Conservation (phyloP, 2,797 vertebrate genomes). For the Poeciliopsis presidionis region DNA sequence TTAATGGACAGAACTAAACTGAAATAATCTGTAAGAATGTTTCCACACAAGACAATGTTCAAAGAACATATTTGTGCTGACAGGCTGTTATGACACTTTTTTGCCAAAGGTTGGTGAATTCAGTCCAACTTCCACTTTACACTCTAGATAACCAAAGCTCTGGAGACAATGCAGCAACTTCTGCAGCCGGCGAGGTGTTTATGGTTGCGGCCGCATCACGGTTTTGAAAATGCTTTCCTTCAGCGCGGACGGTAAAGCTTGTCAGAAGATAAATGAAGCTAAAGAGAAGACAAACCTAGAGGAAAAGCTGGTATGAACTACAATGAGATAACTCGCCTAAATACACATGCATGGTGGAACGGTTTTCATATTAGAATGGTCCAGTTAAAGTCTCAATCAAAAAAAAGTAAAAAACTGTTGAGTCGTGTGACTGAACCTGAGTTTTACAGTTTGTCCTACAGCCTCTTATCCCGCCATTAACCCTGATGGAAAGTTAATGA, state of each 20-base stretch:
- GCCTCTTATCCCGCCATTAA: slow-evolving; percentile 22
- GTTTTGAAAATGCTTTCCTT: background rate
- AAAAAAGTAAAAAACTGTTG: background rate
- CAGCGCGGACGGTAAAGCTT: background rate
- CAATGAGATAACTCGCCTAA: too few relatives aligned
- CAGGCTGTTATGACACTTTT: background rate
- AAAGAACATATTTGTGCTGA: background rate
- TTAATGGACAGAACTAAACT: background rate
- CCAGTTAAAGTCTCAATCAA: background rate
- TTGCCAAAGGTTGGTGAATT: background rate
- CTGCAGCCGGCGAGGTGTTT: background rate
- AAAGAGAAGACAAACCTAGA: background rate
- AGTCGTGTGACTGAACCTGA: background rate
- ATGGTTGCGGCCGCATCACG: background rate
- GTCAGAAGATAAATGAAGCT: background rate
- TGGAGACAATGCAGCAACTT: background rate
- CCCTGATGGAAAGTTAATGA: slow-evolving; percentile 15
- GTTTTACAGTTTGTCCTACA: slow-evolving; percentile 1
- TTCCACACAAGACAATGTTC: background rate
- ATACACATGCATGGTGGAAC: background rate
- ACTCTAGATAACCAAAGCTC: background rate
- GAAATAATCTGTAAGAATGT: background rate
- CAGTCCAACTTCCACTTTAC: background rate
- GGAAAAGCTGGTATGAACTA: background rate
- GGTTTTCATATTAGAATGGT: background rate